Conservation (phyloP, 1,140 invertebrate genomes). For the Brachionus calyciflorus region DNA sequence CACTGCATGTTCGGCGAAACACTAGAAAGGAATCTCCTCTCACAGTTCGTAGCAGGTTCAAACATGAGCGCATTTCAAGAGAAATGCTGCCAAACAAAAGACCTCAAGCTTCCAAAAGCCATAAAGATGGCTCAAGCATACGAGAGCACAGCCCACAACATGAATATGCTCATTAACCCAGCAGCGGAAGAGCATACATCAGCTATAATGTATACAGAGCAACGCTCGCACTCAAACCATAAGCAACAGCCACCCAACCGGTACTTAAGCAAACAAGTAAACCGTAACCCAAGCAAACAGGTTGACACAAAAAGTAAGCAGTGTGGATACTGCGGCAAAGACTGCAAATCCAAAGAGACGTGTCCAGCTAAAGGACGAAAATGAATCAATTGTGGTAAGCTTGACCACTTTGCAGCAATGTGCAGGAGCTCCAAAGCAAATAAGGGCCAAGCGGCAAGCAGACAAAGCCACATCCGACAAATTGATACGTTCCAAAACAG, state of each 20-base stretch:
- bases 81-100: background rate
- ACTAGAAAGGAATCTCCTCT: background rate
- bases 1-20: background rate
- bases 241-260: no score
- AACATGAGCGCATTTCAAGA: no score
- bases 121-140: conserved; percentile 12
- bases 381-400: background rate
- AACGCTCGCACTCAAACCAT: no score
- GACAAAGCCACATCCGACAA: no score
- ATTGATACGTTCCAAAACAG: no score
- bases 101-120: background rate
- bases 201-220: background rate
- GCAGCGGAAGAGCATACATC: conserved; percentile 2
- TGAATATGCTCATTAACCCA: conserved; percentile 1
- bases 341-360: background rate
- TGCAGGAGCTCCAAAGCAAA: no score
- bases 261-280: background rate
- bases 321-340: background rate
- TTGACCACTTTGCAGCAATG: background rate
- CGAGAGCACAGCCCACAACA: background rate
- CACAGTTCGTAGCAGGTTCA: conserved; percentile 4
- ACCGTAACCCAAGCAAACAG: background rate
- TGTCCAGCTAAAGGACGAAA: no score
- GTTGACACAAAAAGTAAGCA: background rate
- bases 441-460: no score